These are phyloP conservation scores for Laticauda colubrina DNA, from an alignment of 2,113 vertebrate species.

Conservation along the genomic window DNA sequence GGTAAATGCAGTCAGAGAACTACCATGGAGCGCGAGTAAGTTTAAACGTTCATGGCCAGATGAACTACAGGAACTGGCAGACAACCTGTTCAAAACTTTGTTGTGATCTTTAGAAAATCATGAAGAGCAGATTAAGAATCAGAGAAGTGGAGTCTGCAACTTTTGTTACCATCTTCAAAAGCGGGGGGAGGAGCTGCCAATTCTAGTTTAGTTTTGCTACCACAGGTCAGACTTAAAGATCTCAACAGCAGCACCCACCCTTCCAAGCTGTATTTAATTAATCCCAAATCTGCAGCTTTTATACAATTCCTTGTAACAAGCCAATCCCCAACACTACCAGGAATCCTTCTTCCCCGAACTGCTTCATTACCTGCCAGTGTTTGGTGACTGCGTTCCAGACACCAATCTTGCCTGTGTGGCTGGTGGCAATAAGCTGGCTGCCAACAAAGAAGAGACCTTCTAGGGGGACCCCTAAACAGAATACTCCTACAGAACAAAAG, in stretches of 20 bases:
- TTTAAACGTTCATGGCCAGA: neutral
- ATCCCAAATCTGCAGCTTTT: neutral
- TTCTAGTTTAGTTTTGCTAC: neutral
- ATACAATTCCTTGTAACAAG: neutral
- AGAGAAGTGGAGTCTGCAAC: neutral
- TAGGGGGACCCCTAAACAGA: constrained; percentile 85
- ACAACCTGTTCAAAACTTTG: neutral
- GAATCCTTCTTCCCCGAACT: neutral
- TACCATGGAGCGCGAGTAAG: neutral
- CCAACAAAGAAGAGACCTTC: constrained; percentile 92
- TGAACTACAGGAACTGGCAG: neutral
- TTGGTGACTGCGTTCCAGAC: constrained; percentile 96
- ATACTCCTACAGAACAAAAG: constrained; percentile 74
- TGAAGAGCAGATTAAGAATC: neutral
- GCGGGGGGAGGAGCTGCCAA: neutral
- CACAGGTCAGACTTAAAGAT: neutral
- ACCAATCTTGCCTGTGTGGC: constrained; percentile 87
- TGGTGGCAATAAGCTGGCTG: constrained; percentile 91
- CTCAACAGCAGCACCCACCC: neutral
- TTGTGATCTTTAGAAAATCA: neutral
- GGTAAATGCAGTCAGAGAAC: neutral
- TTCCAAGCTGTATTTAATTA: neutral
- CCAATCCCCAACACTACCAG: neutral
- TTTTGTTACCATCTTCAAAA: neutral
- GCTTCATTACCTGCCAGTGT: constrained; percentile 86